Percentiles rank a stretch among this genome's conserved stretches.
These are phyloP conservation scores for Athene cunicularia DNA, from an alignment of 2,113 vertebrate genomes.

Conservation along the genomic window DNA sequence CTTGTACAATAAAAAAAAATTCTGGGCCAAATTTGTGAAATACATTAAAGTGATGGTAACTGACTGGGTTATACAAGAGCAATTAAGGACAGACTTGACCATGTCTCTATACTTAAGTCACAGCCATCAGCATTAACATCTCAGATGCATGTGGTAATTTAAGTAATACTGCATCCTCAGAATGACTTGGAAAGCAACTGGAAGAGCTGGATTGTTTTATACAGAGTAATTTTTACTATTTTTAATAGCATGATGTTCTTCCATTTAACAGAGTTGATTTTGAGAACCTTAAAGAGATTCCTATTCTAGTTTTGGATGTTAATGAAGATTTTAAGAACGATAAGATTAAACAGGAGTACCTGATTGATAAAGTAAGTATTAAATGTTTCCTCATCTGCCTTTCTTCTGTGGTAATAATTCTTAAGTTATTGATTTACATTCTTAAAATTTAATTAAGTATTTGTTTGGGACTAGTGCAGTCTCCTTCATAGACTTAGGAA, in stretches of 20 bases:
- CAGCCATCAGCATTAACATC: not conserved
- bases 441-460: not conserved
- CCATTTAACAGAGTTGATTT: conserved; percentile 78
- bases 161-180: not conserved
- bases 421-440: not conserved
- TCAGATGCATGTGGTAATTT: not conserved
- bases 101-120: not conserved
- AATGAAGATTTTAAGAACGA: conserved; percentile 85
- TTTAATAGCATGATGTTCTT: not conserved
- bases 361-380: conserved; percentile 76
- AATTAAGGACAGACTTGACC: not conserved
- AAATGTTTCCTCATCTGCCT: not conserved
- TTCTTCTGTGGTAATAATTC: not conserved
- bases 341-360: conserved; percentile 79
- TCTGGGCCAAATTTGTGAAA: not conserved
- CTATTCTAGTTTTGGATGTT: conserved; percentile 81
- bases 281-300: conserved; percentile 79
- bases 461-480: not conserved
- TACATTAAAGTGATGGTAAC: not conserved
- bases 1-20: not conserved
- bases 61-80: not conserved
- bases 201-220: not conserved
- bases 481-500: not conserved
- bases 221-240: not conserved
- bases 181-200: not conserved